Conservation (phyloP, 2,888 invertebrate species). For the Volucella bombylans region DNA sequence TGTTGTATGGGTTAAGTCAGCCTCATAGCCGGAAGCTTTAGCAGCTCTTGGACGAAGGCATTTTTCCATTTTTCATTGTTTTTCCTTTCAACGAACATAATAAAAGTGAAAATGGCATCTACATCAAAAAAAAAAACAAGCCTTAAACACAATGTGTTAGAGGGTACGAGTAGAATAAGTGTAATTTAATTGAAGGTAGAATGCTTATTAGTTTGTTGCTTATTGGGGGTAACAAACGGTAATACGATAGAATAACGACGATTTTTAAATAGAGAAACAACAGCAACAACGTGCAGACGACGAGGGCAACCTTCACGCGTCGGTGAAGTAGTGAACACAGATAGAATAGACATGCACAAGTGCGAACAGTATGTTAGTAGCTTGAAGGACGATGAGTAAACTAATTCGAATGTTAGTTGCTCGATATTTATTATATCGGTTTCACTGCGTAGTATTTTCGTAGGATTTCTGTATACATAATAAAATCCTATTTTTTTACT, state of each 20-base stretch:
- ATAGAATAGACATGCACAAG: slow-evolving; percentile 37
- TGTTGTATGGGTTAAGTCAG: no score
- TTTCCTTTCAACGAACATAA: slow-evolving; percentile 52
- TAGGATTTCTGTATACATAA: not conserved
- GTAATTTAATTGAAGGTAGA: slow-evolving; percentile 63
- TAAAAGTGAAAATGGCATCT: slow-evolving; percentile 32
- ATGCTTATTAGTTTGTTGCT: slow-evolving; percentile 52
- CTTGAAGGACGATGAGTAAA: slow-evolving; percentile 56
- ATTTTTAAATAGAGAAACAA: not conserved
- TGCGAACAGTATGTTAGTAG: slow-evolving; percentile 16
- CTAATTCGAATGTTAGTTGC: slow-evolving; percentile 35
- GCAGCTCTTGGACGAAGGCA: slow-evolving; percentile 20
- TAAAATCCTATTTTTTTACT: not conserved
- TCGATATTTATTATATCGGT: slow-evolving; percentile 20
- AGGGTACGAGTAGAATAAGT: slow-evolving; percentile 39
- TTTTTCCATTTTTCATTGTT: slow-evolving; percentile 57
- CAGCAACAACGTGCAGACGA: slow-evolving; percentile 29
- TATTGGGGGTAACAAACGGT: slow-evolving; percentile 40
- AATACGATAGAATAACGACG: slow-evolving; percentile 3
- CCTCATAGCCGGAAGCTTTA: slow-evolving; percentile 65
- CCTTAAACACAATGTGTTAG: slow-evolving; percentile 46
- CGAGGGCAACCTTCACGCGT: slow-evolving; percentile 62
- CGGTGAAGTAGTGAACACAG: slow-evolving; percentile 41
- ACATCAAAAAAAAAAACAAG: not conserved
- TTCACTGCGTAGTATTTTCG: not conserved